A percentile compares a stretch with the other conserved stretches of the same genome.
Conservation (phyloP, 2,888 invertebrate genomes). For the Tachina fera region DNA sequence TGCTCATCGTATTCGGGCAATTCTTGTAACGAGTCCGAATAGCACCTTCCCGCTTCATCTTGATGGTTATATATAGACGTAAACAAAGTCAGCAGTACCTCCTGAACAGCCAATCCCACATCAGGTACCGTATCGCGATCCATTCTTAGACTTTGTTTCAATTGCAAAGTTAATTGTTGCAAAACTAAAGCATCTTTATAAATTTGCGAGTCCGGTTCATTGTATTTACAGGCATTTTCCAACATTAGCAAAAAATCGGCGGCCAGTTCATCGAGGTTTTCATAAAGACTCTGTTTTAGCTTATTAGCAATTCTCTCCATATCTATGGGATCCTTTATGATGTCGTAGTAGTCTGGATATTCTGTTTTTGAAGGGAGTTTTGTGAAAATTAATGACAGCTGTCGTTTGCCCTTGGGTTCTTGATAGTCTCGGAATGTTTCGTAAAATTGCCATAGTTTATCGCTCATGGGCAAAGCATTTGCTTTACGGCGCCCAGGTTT, state of each 20-base stretch:
- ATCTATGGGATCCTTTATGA: constrained; percentile 98
- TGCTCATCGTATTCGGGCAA: constrained; percentile 93
- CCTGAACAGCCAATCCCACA: constrained; percentile 94
- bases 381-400: constrained; percentile 96
- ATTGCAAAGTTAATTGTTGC: constrained; percentile 95
- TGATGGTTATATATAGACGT: constrained; percentile 97
- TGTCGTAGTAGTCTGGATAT: constrained; percentile 98
- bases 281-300: constrained; percentile 90
- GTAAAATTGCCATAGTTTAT: constrained; percentile 93
- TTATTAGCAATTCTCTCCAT: constrained; percentile 96
- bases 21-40: constrained; percentile 97
- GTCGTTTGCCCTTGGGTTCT: constrained; percentile 92
- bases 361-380: constrained; percentile 96
- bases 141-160: constrained; percentile 92
- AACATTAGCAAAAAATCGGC: constrained; percentile 96
- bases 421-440: constrained; percentile 95
- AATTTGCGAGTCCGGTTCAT: constrained; percentile 98
- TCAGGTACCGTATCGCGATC: constrained; percentile 91
- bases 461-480: constrained; percentile 85
- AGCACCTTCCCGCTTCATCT: constrained; percentile 98
- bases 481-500: constrained; percentile 81
- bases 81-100: constrained; percentile 94
- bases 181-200: constrained; percentile 97
- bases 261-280: constrained; percentile 92
- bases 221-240: constrained; percentile 98